A percentile compares a stretch with the other conserved stretches of the same genome.
These are phyloP conservation scores for Mycalesis mineus DNA, from an alignment of 2,888 invertebrate species.

Conservation along the genomic window DNA sequence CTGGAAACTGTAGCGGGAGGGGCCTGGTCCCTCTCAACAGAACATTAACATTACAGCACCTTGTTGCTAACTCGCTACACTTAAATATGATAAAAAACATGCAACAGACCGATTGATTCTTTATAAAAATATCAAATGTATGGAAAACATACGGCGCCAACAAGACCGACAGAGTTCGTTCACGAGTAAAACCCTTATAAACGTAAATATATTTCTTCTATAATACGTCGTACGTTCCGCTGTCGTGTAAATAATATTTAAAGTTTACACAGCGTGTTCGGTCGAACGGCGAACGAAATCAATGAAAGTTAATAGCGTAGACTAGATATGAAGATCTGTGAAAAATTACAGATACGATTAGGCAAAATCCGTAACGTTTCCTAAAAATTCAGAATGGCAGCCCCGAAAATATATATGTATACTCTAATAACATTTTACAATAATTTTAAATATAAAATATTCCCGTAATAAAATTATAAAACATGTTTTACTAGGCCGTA, in stretches of 20 bases:
- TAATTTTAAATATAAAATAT: conserved; percentile 11
- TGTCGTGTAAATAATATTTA: conserved; percentile 41
- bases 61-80: conserved; percentile 66
- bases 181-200: conserved; percentile 50
- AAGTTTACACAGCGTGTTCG: conserved; percentile 37
- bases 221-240: conserved; percentile 21
- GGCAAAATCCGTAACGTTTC: conserved; percentile 43
- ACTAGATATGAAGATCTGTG: conserved; percentile 64
- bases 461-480: conserved; percentile 11
- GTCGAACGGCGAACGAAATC: conserved; percentile 38
- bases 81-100: conserved; percentile 61
- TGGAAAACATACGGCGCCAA: conserved; percentile 44
- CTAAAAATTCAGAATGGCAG: conserved; percentile 52
- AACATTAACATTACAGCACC: conserved; percentile 73
- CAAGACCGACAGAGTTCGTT: conserved; percentile 39
- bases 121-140: conserved; percentile 55
- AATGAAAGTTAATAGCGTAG: conserved; percentile 60
- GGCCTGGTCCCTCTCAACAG: conserved; percentile 65
- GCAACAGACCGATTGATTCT: conserved; percentile 57
- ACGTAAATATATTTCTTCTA: conserved; percentile 42
- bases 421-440: conserved; percentile 28
- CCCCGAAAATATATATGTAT: conserved; percentile 42
- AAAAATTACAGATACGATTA: conserved; percentile 47
- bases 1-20: conserved; percentile 75
- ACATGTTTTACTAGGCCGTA: conserved; percentile 29